phyloP scores from a whole-genome alignment of 30 jellyfish, hydroid and myxozoan species.

The Pelagia noctiluca region DNA sequence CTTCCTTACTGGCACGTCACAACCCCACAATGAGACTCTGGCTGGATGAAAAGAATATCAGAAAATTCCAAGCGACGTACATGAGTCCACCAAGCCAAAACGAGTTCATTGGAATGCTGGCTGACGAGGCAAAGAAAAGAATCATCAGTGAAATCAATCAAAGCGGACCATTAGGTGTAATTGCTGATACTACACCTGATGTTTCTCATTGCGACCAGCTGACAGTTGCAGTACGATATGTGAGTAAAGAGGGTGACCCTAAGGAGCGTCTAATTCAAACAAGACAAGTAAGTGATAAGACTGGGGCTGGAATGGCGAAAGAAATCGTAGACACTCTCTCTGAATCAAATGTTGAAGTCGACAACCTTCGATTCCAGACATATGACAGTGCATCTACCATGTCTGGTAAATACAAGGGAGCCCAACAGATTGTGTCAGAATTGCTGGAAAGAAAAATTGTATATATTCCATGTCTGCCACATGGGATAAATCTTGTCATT shows the following conservation, averaged over 20 bases:
- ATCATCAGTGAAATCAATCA: constrained; percentile 4
- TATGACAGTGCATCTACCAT: constrained; percentile 15
- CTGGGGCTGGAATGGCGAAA: constrained; percentile 18
- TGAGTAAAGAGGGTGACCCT: not conserved
- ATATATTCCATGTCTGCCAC: constrained; percentile 11
- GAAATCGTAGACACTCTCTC: constrained; percentile 8
- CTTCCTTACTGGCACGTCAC: constrained; percentile 7
- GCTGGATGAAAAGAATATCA: not conserved
- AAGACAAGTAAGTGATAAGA: constrained; percentile 4
- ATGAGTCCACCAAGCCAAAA: constrained; percentile 26
- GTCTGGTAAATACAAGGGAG: constrained; percentile 33
- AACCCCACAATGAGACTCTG: constrained; percentile 2
- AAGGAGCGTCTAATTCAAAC: constrained; percentile 31
- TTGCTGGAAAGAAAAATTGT: not conserved
- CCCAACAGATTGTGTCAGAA: constrained; percentile 24
- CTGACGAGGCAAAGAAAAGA: not conserved
- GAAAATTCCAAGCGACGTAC: constrained; percentile 13
- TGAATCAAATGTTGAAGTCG: constrained; percentile 18
- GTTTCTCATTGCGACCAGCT: constrained; percentile 11
- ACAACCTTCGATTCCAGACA: constrained; percentile 24
- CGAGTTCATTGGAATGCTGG: constrained; percentile 24
- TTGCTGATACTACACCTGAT: constrained; percentile 22
- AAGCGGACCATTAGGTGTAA: constrained; percentile 14
- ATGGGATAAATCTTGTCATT: too few relatives aligned
- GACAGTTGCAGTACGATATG: constrained; percentile 5